Evolutionary conservation across 35 echinoderm and acorn worm genomes (phyloP).

Genomic region (Ophiothrix spiculata): DNA sequence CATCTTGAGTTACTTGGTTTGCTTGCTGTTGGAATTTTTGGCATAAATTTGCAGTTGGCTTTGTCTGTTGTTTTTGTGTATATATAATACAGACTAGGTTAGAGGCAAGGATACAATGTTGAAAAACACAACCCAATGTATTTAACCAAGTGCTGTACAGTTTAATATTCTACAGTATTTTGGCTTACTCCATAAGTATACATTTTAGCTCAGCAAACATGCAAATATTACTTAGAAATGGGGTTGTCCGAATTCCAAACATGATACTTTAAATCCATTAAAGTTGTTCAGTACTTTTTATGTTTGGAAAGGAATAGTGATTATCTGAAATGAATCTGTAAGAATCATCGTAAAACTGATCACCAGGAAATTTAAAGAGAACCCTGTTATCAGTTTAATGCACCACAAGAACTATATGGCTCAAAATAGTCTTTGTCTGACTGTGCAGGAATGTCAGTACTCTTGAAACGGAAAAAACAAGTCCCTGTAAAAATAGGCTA

Average conservation of each 20-base stretch:
- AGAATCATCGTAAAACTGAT: not conserved
- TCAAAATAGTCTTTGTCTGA: slow-evolving; percentile 10
- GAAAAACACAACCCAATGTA: too few relatives aligned
- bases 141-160: too few relatives aligned
- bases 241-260: not conserved
- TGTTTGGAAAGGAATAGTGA: not conserved
- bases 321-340: not conserved
- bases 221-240: not conserved
- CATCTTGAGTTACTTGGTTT: not conserved
- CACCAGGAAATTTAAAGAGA: too few relatives aligned
- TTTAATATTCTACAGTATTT: too few relatives aligned
- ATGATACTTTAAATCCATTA: not conserved
- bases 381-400: not conserved
- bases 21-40: too few relatives aligned
- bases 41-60: too few relatives aligned
- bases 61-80: too few relatives aligned
- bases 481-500: slow-evolving; percentile 12
- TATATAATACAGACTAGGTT: too few relatives aligned
- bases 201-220: not conserved
- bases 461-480: not conserved
- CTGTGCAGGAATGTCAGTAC: not conserved
- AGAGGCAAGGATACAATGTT: too few relatives aligned
- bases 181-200: too few relatives aligned
- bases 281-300: not conserved
- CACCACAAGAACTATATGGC: not conserved